Conservation (phyloP, 2,797 vertebrate species). For the Pteropus rufus region DNA sequence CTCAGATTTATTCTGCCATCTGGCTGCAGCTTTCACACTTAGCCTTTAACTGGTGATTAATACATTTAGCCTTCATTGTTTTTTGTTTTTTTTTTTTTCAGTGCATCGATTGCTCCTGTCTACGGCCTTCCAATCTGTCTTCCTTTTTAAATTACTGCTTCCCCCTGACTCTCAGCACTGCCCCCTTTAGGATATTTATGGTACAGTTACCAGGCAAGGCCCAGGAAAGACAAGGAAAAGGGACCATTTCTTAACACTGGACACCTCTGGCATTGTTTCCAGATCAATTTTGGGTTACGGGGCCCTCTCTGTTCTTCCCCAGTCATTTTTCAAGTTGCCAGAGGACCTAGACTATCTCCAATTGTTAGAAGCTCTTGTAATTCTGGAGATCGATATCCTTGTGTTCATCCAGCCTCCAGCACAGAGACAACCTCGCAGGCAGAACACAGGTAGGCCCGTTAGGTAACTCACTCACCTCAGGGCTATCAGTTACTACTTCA, state of each 20-base stretch:
- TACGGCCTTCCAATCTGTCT: not conserved
- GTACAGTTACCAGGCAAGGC: not conserved
- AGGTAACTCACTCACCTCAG: not conserved
- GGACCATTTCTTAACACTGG: not conserved
- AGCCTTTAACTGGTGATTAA: not conserved
- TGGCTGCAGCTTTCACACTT: not conserved
- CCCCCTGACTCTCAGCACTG: not conserved
- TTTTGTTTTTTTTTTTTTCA: not conserved
- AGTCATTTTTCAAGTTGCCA: not conserved
- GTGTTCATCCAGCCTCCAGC: not conserved
- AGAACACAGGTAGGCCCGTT: too few species aligned
- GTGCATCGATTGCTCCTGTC: not conserved
- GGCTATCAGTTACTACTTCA: not conserved
- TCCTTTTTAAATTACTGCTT: not conserved
- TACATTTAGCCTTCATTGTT: not conserved
- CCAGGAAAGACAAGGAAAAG: not conserved
- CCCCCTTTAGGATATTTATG: not conserved
- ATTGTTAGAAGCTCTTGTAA: not conserved
- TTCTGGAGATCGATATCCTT: not conserved
- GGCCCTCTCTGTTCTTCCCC: not conserved
- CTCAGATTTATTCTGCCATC: not conserved
- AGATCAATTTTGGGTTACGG: not conserved
- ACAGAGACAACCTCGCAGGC: not conserved
- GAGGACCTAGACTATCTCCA: not conserved
- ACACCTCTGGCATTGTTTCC: not conserved